These are phyloP conservation scores for Harpalus rufipes DNA, from an alignment of 2,888 invertebrate species.

Conservation along the genomic window DNA sequence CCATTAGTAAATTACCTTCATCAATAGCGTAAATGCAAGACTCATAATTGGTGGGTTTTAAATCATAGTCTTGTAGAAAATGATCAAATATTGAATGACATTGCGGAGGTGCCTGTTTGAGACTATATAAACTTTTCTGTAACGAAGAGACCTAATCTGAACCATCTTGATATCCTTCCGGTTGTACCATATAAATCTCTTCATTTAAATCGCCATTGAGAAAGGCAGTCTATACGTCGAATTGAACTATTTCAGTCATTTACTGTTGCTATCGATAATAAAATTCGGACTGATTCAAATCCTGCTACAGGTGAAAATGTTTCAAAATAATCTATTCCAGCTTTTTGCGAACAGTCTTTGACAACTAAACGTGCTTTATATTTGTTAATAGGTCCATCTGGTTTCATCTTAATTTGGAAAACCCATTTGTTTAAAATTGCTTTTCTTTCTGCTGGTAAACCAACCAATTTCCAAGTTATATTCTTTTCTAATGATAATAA, in stretches of 20 bases:
- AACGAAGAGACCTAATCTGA: background rate
- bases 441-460: constrained; percentile 65
- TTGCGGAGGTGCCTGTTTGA: background rate
- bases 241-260: constrained; percentile 39
- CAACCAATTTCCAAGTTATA: constrained; percentile 69
- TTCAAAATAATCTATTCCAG: too few relatives aligned
- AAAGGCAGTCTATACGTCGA: constrained; percentile 67
- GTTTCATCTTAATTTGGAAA: constrained; percentile 64
- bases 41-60: background rate
- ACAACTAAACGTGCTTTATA: constrained; percentile 71
- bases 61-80: background rate
- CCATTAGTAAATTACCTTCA: background rate
- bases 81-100: background rate
- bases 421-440: constrained; percentile 60
- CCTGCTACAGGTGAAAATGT: too few relatives aligned
- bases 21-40: background rate
- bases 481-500: constrained; percentile 68
- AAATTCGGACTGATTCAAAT: constrained; percentile 61
- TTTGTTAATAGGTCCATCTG: constrained; percentile 66
- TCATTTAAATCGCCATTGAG: constrained; percentile 71
- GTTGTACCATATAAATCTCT: constrained; percentile 73
- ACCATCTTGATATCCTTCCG: constrained; percentile 72
- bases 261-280: constrained; percentile 68
- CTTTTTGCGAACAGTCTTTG: constrained; percentile 63
- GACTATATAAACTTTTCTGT: background rate